Base-by-base conservation (phyloP, 1,140 invertebrate species). In the Physella acuta region DNA sequence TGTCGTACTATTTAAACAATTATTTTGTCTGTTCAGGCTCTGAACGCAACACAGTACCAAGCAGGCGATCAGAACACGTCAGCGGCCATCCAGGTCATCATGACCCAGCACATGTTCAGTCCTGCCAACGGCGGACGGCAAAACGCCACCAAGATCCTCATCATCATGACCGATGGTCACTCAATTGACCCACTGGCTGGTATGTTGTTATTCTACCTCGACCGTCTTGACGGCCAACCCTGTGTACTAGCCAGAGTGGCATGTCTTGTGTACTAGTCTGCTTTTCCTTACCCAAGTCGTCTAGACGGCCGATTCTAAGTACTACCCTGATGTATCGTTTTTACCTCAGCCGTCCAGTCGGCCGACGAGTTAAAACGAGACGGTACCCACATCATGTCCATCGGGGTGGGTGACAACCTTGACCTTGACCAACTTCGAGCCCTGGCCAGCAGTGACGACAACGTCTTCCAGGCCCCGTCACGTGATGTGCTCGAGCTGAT, bases 151-250 rank as follows among this genome's bases (percentile, higher is more conserved):
- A 61, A 61, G 26, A 36, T 61, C 8, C 0, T 61, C 1, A 44
- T 61, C 30, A 44, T 39, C 28, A 26, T 61, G 2, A 61, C 59
- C n/a, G 59, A 61, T 26, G 59, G 59, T 2, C 14, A n/a, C 8
- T 61, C 59, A 3, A 39, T 24, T 17, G 28, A 31, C 16, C 14
- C 34, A 37, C 3, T 3, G 24, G 31, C 24, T 16, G 37, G 58
- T 60, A 60, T 36, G 58, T 44, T 20, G n/a, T n/a, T n/a, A n/a
- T 44, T 11, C 39, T 44, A 11, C 39, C 39, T 44, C 39, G 20
- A 44, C 39, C 39, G 8, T n/a, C n/a, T n/a, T n/a, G n/a, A n/a
- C n/a, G n/a, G n/a, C n/a, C n/a, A n/a, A n/a, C n/a, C n/a, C n/a
- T n/a, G n/a, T n/a, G n/a, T n/a, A n/a, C n/a, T n/a, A n/a, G n/a